These are phyloP conservation scores for Synergus japonicus DNA, from an alignment of 2,888 invertebrate species.

Conservation along the genomic window DNA sequence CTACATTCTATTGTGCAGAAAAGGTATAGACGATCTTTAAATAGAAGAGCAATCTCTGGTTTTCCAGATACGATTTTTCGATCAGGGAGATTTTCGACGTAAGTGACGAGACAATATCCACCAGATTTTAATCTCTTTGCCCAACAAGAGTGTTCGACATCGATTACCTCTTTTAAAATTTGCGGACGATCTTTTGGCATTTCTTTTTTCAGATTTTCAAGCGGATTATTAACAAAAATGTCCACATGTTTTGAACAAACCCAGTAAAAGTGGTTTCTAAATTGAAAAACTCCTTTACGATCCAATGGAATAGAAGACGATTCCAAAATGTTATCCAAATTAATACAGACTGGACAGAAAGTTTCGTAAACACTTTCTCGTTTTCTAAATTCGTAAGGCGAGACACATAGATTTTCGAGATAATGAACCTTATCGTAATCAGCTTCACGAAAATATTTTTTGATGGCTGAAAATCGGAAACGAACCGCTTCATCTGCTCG, in stretches of 20 bases:
- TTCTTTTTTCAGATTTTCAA: conserved; percentile 70
- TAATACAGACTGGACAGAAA: conserved; percentile 82
- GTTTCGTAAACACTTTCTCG: conserved; percentile 79
- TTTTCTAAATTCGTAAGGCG: conserved; percentile 79
- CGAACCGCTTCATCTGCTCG: conserved; percentile 75
- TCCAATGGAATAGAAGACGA: conserved; percentile 78
- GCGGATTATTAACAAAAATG: conserved; percentile 78
- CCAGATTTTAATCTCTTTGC: conserved; percentile 77
- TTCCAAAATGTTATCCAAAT: conserved; percentile 66
- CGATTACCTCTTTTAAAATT: conserved; percentile 63
- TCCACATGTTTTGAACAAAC: conserved; percentile 80
- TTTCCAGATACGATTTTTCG: conserved; percentile 78
- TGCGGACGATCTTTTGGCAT: conserved; percentile 79
- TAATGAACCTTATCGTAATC: conserved; percentile 78
- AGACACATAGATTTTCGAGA: conserved; percentile 79
- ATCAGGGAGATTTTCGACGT: conserved; percentile 79
- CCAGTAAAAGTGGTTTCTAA: conserved; percentile 81
- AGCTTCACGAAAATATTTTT: conserved; percentile 79
- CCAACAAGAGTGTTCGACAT: conserved; percentile 75
- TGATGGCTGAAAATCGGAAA: conserved; percentile 76
- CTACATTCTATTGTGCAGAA: conserved; percentile 80
- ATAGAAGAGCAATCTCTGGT: conserved; percentile 78
- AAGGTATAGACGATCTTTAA: conserved; percentile 79
- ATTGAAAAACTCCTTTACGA: conserved; percentile 81
- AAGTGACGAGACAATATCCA: conserved; percentile 82